Percentiles rank a stretch among this genome's conserved stretches.
phyloP scores from a whole-genome alignment of 2,888 invertebrate species.

The Lypha dubia region DNA sequence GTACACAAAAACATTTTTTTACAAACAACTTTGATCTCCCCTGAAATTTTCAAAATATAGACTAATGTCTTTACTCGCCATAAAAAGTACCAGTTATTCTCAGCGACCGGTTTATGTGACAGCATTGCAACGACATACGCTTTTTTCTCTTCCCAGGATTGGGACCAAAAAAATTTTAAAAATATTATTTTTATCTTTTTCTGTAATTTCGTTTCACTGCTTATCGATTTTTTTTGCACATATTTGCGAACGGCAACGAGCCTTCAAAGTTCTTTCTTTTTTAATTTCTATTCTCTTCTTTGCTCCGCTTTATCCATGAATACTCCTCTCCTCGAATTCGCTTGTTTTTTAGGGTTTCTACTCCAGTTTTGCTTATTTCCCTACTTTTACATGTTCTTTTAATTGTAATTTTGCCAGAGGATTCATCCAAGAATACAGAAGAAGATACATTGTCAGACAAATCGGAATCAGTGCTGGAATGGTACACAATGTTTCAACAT shows the following conservation, averaged over 20 bases:
- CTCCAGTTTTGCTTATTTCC: constrained; percentile 64
- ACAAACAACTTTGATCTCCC: constrained; percentile 61
- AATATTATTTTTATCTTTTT: too few species aligned
- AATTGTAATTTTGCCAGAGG: constrained; percentile 57
- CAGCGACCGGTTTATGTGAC: too few species aligned
- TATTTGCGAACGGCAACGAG: constrained; percentile 61
- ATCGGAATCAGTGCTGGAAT: too few species aligned
- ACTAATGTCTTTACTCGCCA: constrained; percentile 63
- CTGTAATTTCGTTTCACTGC: constrained; percentile 63
- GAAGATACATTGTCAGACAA: too few species aligned
- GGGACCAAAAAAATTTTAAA: too few species aligned
- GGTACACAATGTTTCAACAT: too few species aligned
- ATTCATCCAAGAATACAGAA: constrained; percentile 62
- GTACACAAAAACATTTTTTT: constrained; percentile 61
- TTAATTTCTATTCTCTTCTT: too few species aligned
- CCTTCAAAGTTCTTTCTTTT: constrained; percentile 63
- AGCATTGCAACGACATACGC: too few species aligned
- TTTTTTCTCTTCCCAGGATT: too few species aligned
- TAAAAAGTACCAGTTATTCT: too few species aligned
- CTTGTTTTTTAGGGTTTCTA: constrained; percentile 59
- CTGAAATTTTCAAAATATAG: constrained; percentile 53
- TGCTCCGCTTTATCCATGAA: too few species aligned
- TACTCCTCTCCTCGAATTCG: too few species aligned
- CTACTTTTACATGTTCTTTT: constrained; percentile 65
- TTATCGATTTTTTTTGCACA: constrained; percentile 61